A percentile compares a stretch with the other conserved stretches of the same genome.
Evolutionary conservation across 2,888 invertebrate species (phyloP).

Genomic region (Andrena chrysosceles): DNA sequence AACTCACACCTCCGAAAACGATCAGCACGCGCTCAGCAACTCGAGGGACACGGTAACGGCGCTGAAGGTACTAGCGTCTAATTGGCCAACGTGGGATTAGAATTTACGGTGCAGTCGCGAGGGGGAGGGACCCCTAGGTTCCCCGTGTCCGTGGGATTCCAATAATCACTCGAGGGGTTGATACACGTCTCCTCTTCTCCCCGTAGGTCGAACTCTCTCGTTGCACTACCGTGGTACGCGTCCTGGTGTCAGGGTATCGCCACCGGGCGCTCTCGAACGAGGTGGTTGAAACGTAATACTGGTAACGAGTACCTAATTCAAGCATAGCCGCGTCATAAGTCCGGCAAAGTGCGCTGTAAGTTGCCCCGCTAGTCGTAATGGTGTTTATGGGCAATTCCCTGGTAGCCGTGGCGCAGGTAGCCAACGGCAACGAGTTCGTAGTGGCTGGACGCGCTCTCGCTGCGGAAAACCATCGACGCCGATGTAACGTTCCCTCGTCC

Average conservation of each 20-base stretch:
- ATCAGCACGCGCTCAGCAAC: not conserved
- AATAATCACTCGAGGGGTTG: constrained; percentile 5
- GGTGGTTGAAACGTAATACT: constrained; percentile 80
- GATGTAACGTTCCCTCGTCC: constrained; percentile 55
- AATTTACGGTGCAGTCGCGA: constrained; percentile 20
- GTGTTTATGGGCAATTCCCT: constrained; percentile 82
- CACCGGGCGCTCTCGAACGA: constrained; percentile 50
- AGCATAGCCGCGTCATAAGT: constrained; percentile 80
- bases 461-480: constrained; percentile 71
- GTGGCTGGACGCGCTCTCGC: constrained; percentile 51
- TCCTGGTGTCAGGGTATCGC: constrained; percentile 29
- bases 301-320: constrained; percentile 83
- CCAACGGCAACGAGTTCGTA: constrained; percentile 43
- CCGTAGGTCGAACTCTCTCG: not conserved
- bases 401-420: constrained; percentile 63
- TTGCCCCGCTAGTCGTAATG: constrained; percentile 80
- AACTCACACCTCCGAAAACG: constrained; percentile 13
- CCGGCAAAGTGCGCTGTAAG: constrained; percentile 81
- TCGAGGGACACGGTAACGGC: constrained; percentile 14
- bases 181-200: not conserved
- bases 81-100: constrained; percentile 29
- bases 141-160: constrained; percentile 4
- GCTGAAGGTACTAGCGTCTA: constrained; percentile 23
- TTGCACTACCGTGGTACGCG: constrained; percentile 18
- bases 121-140: not conserved